Evolutionary conservation across 2,888 invertebrate genomes (phyloP), one percentile per base, ranked within the genome.

Genomic region (Piscicola geometra): DNA sequence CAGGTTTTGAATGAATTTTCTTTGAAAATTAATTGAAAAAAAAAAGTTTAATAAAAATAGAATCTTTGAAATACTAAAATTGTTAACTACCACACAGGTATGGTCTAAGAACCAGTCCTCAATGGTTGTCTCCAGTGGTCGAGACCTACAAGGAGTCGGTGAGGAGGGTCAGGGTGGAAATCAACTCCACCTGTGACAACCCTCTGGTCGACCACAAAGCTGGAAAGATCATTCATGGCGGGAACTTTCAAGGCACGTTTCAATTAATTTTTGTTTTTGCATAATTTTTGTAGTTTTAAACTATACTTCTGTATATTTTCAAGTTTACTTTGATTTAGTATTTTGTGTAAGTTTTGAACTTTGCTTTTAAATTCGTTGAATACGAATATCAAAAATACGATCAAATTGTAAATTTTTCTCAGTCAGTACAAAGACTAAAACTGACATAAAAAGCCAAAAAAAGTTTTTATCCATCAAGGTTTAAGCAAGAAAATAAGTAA

Each of bases 101-200:
- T 71, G 77, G 77, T 0, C 75, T 81, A 25, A 70, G 81, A 25
- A 78, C 80, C 0, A 74, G 79, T n/a, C 77, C 80, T 1, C 81
- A 81, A 71, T 81, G 80, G 80, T 69, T 81, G 25, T 79, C 78
- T 25, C 80, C 81, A 0, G 76, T 76, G 0, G 28, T 79, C 15
- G 81, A 81, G 75, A 77, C 77, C 5, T 30, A 77, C 15, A 56
- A 64, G 32, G 75, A 75, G 41, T 76, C 80, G 9, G 69, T 71
- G 25, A 50, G 75, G 5, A 75, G 77, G 12, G 25, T 79, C 9
- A 72, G 33, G 18, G 77, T 78, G 15, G 80, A 81, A 47, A 25
- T 81, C 35, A 81, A 81, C 76, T 78, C 78, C 56, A 76, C 78
- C 35, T 81, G 79, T 67, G 81, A 81, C 73, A 81, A 81, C 64